Base-by-base conservation (phyloP, 2,888 invertebrate genomes). In the Cryptus armator region DNA sequence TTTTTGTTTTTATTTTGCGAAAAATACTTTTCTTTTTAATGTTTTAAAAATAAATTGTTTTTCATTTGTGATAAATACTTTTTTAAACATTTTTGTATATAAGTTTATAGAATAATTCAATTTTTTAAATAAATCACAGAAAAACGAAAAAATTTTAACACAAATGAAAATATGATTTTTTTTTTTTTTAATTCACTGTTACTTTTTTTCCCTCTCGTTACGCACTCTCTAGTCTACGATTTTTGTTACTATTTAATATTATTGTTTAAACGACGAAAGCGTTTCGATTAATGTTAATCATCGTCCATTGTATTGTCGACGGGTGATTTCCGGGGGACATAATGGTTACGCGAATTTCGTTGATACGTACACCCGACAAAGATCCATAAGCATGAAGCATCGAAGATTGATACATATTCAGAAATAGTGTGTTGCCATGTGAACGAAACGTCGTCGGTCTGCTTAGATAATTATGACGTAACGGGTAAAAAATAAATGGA, bases 241-340 rank as follows among this genome's bases (percentile, higher is more conserved):
- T 48, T 7, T 5, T 37, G 37, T 29, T 56, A 37, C 46, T 67
- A 7, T 44, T 29, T 19, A 16, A 59, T 43, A 16, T 51, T 53
- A 43, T 53, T 6, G 48, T 46, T 56, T 0, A 56, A 44, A 64
- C 32, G 51, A 66, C 24, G 44, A 14, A 16, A 12, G 10, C 48
- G 46, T 66, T 62, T 66, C 37, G 64, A 62, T 66, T 68, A 68
- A 85, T 83, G 83, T 29, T 85, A 83, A 85, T 83, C 9, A n/a
- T 72, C 71, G 76, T 29, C 85, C 76, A 67, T 75, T 77, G 75
- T 64, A 67, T 78, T 75, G 68, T 67, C 46, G 67, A 75, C 66
- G 46, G 71, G 80, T 81, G 77, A 87, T 84, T 87, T 83, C 87
- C 83, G 84, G 87, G 70, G 64, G 77, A 59, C 19, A 10, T 37